A percentile compares a stretch with the other conserved stretches of the same genome.
Evolutionary conservation across 30 jellyfish, hydroid and myxozoan genomes (phyloP).

Genomic region (Mastigias papua): DNA sequence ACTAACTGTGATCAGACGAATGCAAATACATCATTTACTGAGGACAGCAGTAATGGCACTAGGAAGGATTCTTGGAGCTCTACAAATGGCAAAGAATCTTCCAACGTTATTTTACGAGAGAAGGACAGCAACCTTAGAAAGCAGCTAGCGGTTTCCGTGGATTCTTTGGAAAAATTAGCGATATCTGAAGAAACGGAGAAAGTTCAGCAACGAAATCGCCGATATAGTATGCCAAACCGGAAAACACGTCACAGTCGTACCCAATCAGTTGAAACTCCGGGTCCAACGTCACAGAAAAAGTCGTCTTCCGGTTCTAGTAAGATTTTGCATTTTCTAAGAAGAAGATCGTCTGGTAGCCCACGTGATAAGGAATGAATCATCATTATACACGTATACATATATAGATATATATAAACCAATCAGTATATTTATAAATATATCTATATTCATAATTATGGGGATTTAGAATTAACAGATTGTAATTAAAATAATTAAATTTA

Average conservation of each 20-base stretch:
- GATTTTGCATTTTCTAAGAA: slow-evolving; percentile 52
- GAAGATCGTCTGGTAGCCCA: slow-evolving; percentile 37
- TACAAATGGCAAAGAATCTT: not conserved
- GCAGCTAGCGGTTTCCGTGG: slow-evolving; percentile 59
- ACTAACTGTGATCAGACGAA: not conserved
- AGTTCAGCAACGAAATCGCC: slow-evolving; percentile 12
- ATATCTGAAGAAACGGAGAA: slow-evolving; percentile 23
- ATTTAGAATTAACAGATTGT: not conserved
- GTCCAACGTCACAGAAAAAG: slow-evolving; percentile 59
- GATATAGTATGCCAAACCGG: slow-evolving; percentile 67
- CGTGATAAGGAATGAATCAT: slow-evolving; percentile 23
- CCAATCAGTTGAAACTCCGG: slow-evolving; percentile 51
- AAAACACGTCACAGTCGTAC: slow-evolving; percentile 62
- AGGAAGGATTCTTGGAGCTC: not conserved
- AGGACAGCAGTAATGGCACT: not conserved
- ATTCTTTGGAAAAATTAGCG: slow-evolving; percentile 58
- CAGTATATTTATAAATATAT: not conserved
- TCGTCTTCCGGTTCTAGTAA: slow-evolving; percentile 34
- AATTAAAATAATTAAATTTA: not conserved
- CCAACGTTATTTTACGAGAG: not conserved
- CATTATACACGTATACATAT: not conserved
- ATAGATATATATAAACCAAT: not conserved
- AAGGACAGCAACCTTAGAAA: slow-evolving; percentile 3
- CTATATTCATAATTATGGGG: not conserved
- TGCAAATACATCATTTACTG: not conserved